phyloP scores from a whole-genome alignment of 1,140 invertebrate genomes.

The Lutraria rhynchaena region DNA sequence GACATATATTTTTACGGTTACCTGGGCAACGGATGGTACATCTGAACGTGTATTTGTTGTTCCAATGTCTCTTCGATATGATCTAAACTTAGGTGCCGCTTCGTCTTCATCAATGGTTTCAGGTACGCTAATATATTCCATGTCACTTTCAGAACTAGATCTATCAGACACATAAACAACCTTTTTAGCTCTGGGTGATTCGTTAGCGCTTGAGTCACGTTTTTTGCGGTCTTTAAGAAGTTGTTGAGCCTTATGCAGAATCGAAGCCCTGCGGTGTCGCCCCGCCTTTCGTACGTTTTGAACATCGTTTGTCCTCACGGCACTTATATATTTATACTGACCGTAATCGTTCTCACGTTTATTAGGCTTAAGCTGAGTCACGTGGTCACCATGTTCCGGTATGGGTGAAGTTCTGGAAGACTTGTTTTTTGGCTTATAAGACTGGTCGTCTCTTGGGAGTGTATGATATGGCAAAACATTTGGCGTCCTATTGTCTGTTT shows the following conservation, averaged over 20 bases:
- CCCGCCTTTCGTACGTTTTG: slow-evolving; percentile 32
- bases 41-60: slow-evolving; percentile 26
- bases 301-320: neutral
- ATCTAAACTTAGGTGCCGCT: no score
- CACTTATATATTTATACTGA: slow-evolving; percentile 18
- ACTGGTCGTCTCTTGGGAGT: no score
- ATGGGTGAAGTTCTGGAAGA: neutral
- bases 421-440: neutral
- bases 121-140: slow-evolving; percentile 18
- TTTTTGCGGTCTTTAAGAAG: slow-evolving; percentile 27
- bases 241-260: slow-evolving; percentile 38
- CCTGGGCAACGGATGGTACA: slow-evolving; percentile 38
- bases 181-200: neutral
- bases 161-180: neutral
- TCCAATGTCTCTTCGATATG: no score
- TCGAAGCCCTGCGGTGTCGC: slow-evolving; percentile 1
- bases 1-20: no score
- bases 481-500: neutral
- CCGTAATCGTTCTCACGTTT: neutral
- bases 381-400: neutral
- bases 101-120: slow-evolving; percentile 29
- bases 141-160: slow-evolving; percentile 21
- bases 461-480: neutral
- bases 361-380: neutral
- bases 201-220: neutral